Evolutionary conservation across 2,797 vertebrate genomes (phyloP).

Genomic region (Pseudocheirus occidentalis): DNA sequence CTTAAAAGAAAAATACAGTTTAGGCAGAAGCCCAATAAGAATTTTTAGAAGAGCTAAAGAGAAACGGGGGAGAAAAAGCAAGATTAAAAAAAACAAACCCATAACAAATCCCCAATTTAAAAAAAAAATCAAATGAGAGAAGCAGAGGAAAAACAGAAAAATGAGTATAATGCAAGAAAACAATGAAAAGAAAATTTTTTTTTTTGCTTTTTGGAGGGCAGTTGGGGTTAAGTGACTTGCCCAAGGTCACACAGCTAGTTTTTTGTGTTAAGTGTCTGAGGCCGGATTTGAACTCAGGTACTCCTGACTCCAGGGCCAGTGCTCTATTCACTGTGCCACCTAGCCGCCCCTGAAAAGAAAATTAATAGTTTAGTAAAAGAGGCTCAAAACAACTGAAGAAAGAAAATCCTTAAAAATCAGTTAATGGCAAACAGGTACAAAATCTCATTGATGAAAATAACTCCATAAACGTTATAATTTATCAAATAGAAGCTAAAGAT

Average conservation of each 20-base stretch:
- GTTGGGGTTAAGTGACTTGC: no score
- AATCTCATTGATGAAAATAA: neutral
- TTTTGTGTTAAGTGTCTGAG: no score
- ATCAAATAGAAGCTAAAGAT: neutral
- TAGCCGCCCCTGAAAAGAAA: no score
- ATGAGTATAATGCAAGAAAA: neutral
- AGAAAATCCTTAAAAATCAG: neutral
- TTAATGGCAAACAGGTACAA: neutral
- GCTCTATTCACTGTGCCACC: no score
- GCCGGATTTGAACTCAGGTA: no score
- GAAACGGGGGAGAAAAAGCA: neutral
- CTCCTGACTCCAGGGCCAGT: no score
- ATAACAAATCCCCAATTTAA: neutral
- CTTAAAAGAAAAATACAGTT: neutral
- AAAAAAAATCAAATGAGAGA: neutral
- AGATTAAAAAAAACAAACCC: no score
- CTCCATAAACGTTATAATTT: neutral
- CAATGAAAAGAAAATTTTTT: neutral
- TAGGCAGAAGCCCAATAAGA: neutral
- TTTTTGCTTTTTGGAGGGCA: no score
- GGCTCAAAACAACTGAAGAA: neutral
- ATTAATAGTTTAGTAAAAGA: neutral
- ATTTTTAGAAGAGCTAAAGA: neutral
- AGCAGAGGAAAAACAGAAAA: neutral
- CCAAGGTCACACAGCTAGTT: no score